Evolutionary conservation across 2,113 vertebrate genomes (phyloP), one percentile per base, ranked within the genome.

Genomic region (Empidonax alnorum): DNA sequence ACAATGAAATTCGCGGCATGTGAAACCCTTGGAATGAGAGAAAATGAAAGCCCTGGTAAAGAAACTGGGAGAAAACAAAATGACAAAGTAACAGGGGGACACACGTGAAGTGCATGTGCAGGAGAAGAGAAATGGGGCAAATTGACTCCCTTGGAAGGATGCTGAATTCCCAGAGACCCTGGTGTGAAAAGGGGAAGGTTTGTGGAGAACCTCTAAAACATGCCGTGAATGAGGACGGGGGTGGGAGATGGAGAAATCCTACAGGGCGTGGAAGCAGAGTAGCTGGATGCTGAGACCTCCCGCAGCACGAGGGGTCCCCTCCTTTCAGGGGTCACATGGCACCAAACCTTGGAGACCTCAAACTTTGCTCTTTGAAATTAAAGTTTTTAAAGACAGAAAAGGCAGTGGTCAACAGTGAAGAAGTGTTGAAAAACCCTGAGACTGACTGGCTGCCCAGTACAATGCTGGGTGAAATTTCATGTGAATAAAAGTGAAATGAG

Each of bases 221-320:
- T 3, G 5, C 3, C 1, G 3, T 21, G 9, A 71, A 3, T 71
- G n/a, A 49, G 30, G 35, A 22, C 41, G 39, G 58, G 25, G 9
- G 3, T 49, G 37, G 59, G 27, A 63, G 61, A 63, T 4, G 3
- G 33, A 55, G 52, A 65, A 79, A 1, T 41, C 10, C 17, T 22
- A 15, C 0, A 2, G 31, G 11, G 8, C 0, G 0, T 85, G 39
- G 59, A 42, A 44, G 20, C 12, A 16, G 59, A 74, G 49, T 44
- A 46, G 47, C n/a, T 53, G 61, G 25, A 20, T 75, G 52, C 28
- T 35, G 73, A 59, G 15, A 28, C 27, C 42, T 74, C 25, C 37
- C 74, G 61, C 46, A 58, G 72, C 18, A 4, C 4, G 47, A 62
- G 16, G 41, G 5, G 25, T 72, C 12, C 30, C 42, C 17, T 56